phyloP scores from a whole-genome alignment of 1,140 invertebrate species.

The Drosophila chauvacae region DNA sequence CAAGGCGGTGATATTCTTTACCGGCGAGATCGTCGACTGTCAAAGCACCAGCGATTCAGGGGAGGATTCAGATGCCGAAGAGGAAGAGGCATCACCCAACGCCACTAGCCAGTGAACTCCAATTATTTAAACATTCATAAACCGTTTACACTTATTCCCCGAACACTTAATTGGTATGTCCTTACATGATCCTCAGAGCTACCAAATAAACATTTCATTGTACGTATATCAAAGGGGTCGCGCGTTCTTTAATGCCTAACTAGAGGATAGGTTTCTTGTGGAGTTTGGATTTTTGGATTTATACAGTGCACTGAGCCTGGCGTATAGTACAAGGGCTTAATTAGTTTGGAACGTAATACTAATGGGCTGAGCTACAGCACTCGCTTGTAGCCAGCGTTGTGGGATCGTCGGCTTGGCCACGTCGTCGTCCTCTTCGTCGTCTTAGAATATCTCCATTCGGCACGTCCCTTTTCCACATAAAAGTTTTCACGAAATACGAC shows the following conservation, averaged over 20 bases:
- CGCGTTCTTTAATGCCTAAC: conserved; percentile 62
- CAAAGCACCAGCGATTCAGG: conserved; percentile 59
- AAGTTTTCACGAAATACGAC: conserved; percentile 21
- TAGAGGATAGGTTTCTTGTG: conserved; percentile 26
- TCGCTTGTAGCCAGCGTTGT: conserved; percentile 52
- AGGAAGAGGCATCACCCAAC: background rate
- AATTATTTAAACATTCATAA: background rate
- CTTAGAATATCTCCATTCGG: conserved; percentile 21
- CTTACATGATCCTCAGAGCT: background rate
- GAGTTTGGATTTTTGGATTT: conserved; percentile 40
- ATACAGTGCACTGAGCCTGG: conserved; percentile 56
- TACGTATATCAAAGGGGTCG: conserved; percentile 37
- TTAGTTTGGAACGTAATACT: conserved; percentile 38
- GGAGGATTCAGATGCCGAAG: background rate
- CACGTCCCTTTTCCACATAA: conserved; percentile 15
- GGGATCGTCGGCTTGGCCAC: conserved; percentile 43
- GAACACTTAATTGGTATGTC: background rate
- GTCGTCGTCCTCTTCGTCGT: conserved; percentile 25
- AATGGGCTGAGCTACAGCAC: conserved; percentile 41
- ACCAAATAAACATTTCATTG: conserved; percentile 13
- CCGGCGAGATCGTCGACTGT: conserved; percentile 89
- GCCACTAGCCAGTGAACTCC: background rate
- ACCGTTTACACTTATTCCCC: background rate
- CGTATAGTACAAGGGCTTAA: conserved; percentile 36
- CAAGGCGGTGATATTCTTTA: conserved; percentile 93